Evolutionary conservation across 1,140 invertebrate genomes (phyloP), one percentile per base, ranked within the genome.

Genomic region (Ylistrum balloti): DNA sequence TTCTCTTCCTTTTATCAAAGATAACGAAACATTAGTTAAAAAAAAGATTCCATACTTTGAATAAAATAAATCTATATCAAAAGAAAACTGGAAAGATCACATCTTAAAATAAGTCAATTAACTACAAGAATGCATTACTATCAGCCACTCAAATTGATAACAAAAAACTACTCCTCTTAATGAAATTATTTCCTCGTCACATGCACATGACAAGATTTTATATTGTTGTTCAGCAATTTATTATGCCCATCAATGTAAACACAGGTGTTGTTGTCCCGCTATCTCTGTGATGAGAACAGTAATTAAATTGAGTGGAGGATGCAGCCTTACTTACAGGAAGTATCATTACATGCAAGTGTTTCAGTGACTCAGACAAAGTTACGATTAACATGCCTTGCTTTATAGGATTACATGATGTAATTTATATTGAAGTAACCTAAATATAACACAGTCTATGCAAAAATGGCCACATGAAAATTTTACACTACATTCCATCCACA

Each of bases 201-300:
- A n/a, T 74, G 56, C 22, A n/a, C 56, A n/a, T n/a, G 5, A 74
- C 56, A 74, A 74, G 56, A 74, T n/a, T 56, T n/a, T n/a, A 74
- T 74, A 74, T 74, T 28, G 56, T 3, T 74, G n/a, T n/a, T 28
- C 22, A 28, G 20, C 1, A 28, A 74, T 74, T 28, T 22, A 74
- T 74, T 74, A 74, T n/a, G n/a, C 28, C 9, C 5, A n/a, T 9
- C 17, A n/a, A n/a, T n/a, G 56, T 74, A n/a, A 74, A 74, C 56
- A 74, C 56, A 28, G 28, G 28, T 74, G 56, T 74, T n/a, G 56
- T 74, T 74, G 56, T n/a, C 56, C 56, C 56, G 22, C n/a, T 17
- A 74, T 17, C 22, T 74, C 56, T 74, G 56, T 28, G 56, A 74
- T 74, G 28, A 74, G 56, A 74, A 74, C 22, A 17, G 56, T 74